These are phyloP conservation scores for Furcifer pardalis DNA, from an alignment of 2,797 vertebrate species.

Conservation along the genomic window DNA sequence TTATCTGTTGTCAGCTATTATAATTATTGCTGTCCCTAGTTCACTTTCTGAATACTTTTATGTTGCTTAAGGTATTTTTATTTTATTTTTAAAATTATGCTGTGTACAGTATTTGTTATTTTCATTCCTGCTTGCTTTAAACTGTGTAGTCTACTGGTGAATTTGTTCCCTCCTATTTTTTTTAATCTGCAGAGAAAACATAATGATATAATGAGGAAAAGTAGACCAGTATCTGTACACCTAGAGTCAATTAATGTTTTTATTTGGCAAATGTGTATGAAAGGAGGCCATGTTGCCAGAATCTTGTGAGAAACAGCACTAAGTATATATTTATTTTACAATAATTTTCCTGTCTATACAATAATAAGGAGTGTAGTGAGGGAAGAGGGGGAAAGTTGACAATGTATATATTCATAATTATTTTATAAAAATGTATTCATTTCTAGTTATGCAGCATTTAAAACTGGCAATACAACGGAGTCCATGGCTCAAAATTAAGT, in stretches of 20 bases:
- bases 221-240: background rate
- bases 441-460: background rate
- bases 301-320: background rate
- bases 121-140: constrained; percentile 10
- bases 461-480: background rate
- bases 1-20: background rate
- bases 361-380: background rate
- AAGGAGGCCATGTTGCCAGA: background rate
- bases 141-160: background rate
- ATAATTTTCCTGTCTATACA: background rate
- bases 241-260: background rate
- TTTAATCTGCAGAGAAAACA: background rate
- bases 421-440: too few species aligned
- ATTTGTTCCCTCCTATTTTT: background rate
- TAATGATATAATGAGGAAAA: too few species aligned
- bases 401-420: background rate
- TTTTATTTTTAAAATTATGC: background rate
- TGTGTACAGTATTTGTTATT: constrained; percentile 1
- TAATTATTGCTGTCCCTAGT: background rate
- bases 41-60: background rate
- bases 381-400: background rate
- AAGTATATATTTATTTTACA: background rate
- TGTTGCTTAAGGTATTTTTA: background rate
- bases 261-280: background rate
- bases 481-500: background rate